Evolutionary conservation across 2,113 vertebrate genomes (phyloP).

Genomic region (Galemys pyrenaicus): DNA sequence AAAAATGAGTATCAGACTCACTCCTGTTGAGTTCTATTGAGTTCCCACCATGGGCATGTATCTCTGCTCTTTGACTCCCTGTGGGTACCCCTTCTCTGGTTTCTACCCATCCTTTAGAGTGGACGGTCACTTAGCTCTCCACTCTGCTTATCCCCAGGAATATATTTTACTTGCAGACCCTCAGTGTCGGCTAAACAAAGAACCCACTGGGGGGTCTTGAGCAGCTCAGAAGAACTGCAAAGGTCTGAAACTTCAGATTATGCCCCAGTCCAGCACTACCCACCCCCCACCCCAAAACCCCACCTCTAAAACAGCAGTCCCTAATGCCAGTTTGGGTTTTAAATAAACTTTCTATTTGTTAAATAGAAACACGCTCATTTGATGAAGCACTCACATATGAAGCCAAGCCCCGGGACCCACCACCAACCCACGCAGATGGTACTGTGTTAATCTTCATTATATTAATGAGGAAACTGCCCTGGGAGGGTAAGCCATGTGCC

Average conservation of each 20-base stretch:
- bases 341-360: constrained; percentile 34
- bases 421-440: not conserved
- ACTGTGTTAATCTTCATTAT: not conserved
- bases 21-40: not conserved
- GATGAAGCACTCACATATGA: not conserved
- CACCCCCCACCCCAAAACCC: not conserved
- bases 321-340: constrained; percentile 8
- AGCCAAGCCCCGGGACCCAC: not conserved
- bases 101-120: not conserved
- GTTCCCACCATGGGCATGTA: not conserved
- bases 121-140: not conserved
- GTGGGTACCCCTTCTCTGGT: not conserved
- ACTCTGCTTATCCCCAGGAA: not conserved
- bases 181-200: not conserved
- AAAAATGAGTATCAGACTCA: not conserved
- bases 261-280: not conserved
- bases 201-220: not conserved
- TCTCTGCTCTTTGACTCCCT: not conserved
- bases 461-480: not conserved
- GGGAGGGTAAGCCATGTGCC: not conserved
- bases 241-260: not conserved
- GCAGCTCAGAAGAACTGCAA: not conserved
- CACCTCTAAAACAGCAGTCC: constrained; percentile 56
- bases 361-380: not conserved
- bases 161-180: not conserved